Conservation (phyloP, 2,888 invertebrate genomes). For the Torymus tubicola region DNA sequence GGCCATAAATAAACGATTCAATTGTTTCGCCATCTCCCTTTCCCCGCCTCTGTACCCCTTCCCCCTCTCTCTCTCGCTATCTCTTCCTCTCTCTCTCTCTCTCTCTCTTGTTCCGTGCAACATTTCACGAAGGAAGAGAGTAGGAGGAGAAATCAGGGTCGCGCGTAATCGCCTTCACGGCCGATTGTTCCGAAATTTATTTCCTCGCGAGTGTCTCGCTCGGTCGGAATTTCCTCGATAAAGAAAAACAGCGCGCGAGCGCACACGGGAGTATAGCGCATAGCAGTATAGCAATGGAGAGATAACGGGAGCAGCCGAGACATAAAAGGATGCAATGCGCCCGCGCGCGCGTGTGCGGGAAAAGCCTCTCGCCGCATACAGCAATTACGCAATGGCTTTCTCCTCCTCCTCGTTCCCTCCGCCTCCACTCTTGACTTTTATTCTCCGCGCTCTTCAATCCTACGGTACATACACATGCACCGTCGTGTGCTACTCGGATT, state of each 20-base stretch:
- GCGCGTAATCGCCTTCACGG: conserved; percentile 37
- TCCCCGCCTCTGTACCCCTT: too few species aligned
- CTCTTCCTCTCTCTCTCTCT: background rate
- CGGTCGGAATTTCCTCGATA: background rate
- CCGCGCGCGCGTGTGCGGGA: background rate
- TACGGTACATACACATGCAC: too few species aligned
- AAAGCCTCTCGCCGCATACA: background rate
- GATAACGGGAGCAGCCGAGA: too few species aligned
- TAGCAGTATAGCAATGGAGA: background rate
- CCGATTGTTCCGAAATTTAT: conserved; percentile 8
- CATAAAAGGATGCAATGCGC: too few species aligned
- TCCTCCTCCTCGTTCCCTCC: too few species aligned
- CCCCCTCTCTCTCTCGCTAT: background rate
- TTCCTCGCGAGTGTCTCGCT: conserved; percentile 10
- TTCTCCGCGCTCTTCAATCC: too few species aligned
- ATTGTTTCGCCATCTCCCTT: conserved; percentile 14
- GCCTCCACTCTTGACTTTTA: too few species aligned
- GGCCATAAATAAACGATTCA: conserved; percentile 41
- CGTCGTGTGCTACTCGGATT: background rate
- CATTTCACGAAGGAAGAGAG: conserved; percentile 8
- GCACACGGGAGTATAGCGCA: background rate
- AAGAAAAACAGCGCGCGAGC: background rate
- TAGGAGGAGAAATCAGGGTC: conserved; percentile 15
- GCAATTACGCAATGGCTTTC: conserved; percentile 40
- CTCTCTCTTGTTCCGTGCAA: too few species aligned